A percentile compares a stretch with the other conserved stretches of the same genome.
Evolutionary conservation across 1,140 invertebrate species (phyloP).

Genomic region (Heliothis subflexa): DNA sequence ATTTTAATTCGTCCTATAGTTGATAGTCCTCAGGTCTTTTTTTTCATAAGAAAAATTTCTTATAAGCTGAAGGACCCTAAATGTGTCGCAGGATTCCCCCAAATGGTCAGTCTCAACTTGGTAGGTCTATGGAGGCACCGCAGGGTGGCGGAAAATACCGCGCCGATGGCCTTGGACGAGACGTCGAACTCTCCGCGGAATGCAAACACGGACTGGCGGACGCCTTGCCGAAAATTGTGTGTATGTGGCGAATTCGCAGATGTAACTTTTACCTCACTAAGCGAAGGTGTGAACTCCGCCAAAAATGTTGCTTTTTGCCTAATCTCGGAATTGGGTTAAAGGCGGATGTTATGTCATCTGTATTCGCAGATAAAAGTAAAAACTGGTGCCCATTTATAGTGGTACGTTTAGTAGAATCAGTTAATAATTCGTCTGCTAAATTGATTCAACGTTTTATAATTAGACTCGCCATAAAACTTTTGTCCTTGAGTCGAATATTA

Average conservation of each 20-base stretch:
- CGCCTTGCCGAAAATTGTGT: constrained; percentile 74
- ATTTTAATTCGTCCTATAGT: not conserved
- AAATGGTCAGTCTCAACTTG: constrained; percentile 53
- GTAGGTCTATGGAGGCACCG: constrained; percentile 66
- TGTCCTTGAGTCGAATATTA: constrained; percentile 30
- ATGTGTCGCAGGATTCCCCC: not conserved
- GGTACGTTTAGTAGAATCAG: not conserved
- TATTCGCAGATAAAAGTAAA: not conserved
- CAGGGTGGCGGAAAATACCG: constrained; percentile 65
- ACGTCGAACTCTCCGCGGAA: constrained; percentile 79
- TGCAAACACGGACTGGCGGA: constrained; percentile 72
- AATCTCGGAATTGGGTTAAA: constrained; percentile 15
- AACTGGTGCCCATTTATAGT: not conserved
- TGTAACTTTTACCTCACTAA: constrained; percentile 29
- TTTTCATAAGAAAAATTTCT: not conserved
- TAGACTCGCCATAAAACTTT: constrained; percentile 27
- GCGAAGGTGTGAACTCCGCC: constrained; percentile 18
- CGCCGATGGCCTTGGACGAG: constrained; percentile 70
- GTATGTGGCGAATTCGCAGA: constrained; percentile 60
- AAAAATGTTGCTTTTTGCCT: constrained; percentile 4
- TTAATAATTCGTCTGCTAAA: constrained; percentile 18
- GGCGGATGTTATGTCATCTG: not conserved
- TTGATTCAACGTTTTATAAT: constrained; percentile 14
- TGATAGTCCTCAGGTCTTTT: not conserved
- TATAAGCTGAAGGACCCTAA: not conserved